Percentiles rank a stretch among this genome's conserved stretches.
These are phyloP conservation scores for Nothocercus julius DNA, from an alignment of 2,113 vertebrate species.

Conservation along the genomic window DNA sequence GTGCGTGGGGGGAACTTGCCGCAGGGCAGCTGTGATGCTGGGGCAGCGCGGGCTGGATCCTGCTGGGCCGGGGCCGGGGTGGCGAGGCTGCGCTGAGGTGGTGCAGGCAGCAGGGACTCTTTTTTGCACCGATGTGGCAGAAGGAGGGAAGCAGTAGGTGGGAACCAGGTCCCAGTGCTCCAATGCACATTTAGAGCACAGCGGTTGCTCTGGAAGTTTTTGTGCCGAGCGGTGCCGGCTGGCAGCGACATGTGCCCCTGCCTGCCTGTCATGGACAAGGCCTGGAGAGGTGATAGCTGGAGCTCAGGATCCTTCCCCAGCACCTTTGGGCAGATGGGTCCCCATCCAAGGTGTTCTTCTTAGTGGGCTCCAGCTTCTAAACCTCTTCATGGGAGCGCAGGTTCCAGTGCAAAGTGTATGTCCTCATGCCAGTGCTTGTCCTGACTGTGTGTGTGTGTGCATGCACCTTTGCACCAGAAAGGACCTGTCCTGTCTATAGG, in stretches of 20 bases:
- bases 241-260: neutral
- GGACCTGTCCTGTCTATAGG: neutral
- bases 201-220: neutral
- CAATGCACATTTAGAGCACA: accelerated
- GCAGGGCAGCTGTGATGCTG: accelerated
- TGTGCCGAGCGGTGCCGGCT: accelerated
- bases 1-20: neutral
- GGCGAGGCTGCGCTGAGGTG: neutral
- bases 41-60: no score
- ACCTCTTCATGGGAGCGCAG: neutral
- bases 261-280: accelerated
- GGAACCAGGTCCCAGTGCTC: neutral
- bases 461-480: no score
- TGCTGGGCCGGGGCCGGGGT: neutral
- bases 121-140: accelerated
- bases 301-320: neutral
- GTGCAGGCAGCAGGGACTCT: neutral
- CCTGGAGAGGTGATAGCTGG: accelerated
- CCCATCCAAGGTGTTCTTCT: neutral
- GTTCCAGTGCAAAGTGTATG: neutral
- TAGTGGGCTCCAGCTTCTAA: neutral
- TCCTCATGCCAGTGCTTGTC: neutral
- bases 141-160: neutral
- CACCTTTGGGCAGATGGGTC: accelerated
- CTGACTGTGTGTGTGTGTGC: no score